phyloP scores from a whole-genome alignment of 2,113 vertebrate species.

The Gallinago media region DNA sequence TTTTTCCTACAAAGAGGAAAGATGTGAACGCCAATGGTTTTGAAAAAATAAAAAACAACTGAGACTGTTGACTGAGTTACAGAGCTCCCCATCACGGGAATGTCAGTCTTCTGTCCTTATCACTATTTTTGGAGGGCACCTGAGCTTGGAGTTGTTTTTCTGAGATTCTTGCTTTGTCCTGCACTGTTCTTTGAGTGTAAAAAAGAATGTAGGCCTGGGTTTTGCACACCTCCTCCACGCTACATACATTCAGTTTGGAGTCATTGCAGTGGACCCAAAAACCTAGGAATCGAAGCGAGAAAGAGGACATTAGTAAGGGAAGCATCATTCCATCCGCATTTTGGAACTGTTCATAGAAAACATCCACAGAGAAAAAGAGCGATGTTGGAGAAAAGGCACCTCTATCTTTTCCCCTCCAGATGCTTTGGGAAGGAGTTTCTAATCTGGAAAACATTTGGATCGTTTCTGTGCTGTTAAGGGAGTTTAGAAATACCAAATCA shows the following conservation, averaged over 20 bases:
- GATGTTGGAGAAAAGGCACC: background rate
- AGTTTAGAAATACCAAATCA: background rate
- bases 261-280: conserved; percentile 99
- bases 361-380: background rate
- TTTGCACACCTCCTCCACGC: conserved; percentile 98
- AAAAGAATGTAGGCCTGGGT: conserved; percentile 99
- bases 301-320: conserved; percentile 21
- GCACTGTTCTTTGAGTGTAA: conserved; percentile 95
- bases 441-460: background rate
- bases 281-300: conserved; percentile 79
- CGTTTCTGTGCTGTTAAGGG: background rate
- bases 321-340: background rate
- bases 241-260: conserved; percentile 99
- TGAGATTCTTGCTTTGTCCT: conserved; percentile 80
- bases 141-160: conserved; percentile 82
- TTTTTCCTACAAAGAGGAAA: conserved; percentile 33
- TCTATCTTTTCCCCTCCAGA: background rate
- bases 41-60: background rate
- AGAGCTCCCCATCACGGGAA: conserved; percentile 60
- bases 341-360: background rate
- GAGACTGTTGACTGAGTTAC: conserved; percentile 25
- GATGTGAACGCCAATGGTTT: background rate
- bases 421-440: background rate
- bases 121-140: conserved; percentile 75
- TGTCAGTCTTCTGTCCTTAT: conserved; percentile 67